phyloP scores from a whole-genome alignment of 2,797 vertebrate genomes.

The Trachurus trachurus region DNA sequence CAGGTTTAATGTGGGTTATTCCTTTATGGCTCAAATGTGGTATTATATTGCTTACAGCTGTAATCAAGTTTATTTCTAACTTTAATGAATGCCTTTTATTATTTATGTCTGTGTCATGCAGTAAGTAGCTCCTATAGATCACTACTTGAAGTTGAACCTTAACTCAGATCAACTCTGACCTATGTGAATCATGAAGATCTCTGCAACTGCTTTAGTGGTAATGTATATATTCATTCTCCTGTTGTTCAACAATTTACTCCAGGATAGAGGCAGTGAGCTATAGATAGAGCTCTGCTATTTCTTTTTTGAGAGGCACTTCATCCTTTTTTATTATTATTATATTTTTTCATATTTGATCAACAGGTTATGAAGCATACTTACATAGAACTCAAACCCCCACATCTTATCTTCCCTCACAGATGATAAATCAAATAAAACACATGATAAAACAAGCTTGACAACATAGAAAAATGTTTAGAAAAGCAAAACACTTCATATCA shows the following conservation, averaged over 20 bases:
- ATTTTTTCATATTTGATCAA: no score
- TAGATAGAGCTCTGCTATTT: background rate
- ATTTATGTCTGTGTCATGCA: background rate
- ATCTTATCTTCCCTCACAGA: no score
- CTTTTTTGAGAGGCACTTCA: no score
- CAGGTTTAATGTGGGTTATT: background rate
- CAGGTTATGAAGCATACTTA: no score
- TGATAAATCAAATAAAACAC: no score
- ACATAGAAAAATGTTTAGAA: no score
- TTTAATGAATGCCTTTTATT: background rate
- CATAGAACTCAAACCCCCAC: no score
- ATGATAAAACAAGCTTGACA: no score
- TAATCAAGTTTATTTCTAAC: background rate
- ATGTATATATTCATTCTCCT: constrained; percentile 32
- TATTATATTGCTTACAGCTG: background rate
- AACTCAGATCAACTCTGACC: constrained; percentile 87
- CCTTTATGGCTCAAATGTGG: background rate
- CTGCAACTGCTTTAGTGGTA: constrained; percentile 95
- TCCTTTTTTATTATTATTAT: no score
- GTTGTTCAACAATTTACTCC: background rate
- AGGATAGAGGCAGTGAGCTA: background rate
- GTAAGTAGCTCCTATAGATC: fast-evolving
- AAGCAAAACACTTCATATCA: no score
- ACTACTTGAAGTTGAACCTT: constrained; percentile 64
- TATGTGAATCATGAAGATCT: constrained; percentile 96